Conservation (phyloP, 2,113 vertebrate genomes). For the Micronisus gabar region DNA sequence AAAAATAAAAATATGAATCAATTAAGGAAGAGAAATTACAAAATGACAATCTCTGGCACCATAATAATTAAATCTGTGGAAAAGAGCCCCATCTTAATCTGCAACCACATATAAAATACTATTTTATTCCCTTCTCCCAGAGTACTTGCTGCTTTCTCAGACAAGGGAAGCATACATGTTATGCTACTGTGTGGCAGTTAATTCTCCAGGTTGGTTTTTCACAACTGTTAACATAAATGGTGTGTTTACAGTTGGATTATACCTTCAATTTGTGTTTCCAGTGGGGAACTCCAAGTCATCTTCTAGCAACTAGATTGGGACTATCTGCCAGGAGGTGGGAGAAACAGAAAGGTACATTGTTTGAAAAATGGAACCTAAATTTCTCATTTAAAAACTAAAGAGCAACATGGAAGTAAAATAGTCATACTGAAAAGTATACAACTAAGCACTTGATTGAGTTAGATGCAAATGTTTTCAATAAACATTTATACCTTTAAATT, state of each 20-base stretch:
- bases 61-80: neutral
- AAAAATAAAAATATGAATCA: neutral
- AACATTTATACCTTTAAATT: constrained; percentile 25
- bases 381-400: neutral
- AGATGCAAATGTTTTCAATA: constrained; percentile 57
- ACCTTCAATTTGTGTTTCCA: neutral
- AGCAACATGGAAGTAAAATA: neutral
- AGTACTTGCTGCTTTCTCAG: neutral
- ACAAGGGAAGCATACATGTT: neutral
- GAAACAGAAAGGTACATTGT: neutral
- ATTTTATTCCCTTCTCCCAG: neutral
- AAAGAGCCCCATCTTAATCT: neutral
- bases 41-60: neutral
- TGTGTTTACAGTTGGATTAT: neutral
- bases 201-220: neutral
- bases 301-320: neutral
- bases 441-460: neutral
- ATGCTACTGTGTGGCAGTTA: neutral
- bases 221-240: neutral
- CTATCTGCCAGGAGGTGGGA: neutral
- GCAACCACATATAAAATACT: neutral
- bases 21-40: neutral
- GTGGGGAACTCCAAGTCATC: neutral
- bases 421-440: neutral
- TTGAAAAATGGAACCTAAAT: neutral